These are phyloP conservation scores for Gymnocypris eckloni DNA, from an alignment of 2,797 vertebrate species.

Conservation along the genomic window DNA sequence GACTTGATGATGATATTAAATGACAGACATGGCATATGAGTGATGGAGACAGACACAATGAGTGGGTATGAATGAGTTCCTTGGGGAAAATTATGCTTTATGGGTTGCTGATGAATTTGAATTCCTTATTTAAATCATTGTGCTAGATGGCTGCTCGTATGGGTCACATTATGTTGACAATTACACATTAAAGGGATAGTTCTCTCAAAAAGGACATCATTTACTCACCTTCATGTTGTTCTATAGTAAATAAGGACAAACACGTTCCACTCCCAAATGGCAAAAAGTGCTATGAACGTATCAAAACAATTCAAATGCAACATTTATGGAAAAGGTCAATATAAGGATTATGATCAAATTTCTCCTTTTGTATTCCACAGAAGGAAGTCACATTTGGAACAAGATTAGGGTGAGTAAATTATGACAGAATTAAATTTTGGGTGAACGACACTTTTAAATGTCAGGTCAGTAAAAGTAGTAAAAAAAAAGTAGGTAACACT, in stretches of 20 bases:
- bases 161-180: conserved; percentile 9
- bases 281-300: neutral
- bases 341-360: neutral
- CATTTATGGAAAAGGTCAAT: neutral
- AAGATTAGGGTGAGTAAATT: neutral
- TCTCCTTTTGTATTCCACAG: neutral
- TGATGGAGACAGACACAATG: conserved; percentile 36
- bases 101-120: conserved; percentile 20
- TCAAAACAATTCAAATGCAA: neutral
- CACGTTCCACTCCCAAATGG: neutral
- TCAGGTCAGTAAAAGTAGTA: neutral
- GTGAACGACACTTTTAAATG: neutral
- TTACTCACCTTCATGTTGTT: neutral
- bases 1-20: conserved; percentile 53
- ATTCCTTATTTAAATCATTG: conserved; percentile 19
- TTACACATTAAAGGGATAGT: neutral
- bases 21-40: conserved; percentile 42
- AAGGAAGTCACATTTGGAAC: neutral
- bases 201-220: neutral
- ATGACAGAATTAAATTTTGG: neutral
- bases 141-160: conserved; percentile 4
- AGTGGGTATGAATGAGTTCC: conserved; percentile 10
- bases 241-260: neutral
- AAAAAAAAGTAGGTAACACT: neutral
- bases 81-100: conserved; percentile 1